A percentile compares a stretch with the other conserved stretches of the same genome.
Conservation (phyloP, 1,140 invertebrate species). For the Aphelenchoides besseyi region DNA sequence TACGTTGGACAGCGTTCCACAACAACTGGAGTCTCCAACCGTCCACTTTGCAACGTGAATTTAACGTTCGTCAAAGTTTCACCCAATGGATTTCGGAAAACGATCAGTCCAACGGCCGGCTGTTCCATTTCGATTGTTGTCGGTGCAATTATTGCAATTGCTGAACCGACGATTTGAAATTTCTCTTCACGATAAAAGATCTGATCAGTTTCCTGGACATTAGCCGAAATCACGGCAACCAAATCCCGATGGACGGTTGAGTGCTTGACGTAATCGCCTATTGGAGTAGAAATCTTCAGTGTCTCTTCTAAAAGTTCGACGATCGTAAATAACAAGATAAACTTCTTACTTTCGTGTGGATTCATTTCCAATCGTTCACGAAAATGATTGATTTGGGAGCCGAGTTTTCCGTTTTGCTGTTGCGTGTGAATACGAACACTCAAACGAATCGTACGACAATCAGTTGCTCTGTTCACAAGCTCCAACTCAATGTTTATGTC, state of each 20-base stretch:
- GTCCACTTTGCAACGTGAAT: neutral
- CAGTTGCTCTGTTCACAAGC: neutral
- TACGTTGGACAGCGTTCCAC: neutral
- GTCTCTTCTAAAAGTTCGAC: neutral
- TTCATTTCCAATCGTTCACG: neutral
- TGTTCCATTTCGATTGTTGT: neutral
- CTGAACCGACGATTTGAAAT: neutral
- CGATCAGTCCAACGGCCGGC: neutral
- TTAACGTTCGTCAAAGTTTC: conserved; percentile 6
- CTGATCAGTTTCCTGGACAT: neutral
- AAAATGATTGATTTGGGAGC: conserved; percentile 1
- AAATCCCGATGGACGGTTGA: neutral
- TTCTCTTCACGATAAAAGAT: conserved; percentile 10
- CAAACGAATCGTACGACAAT: neutral
- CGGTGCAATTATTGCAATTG: conserved; percentile 6
- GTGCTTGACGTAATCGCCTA: neutral
- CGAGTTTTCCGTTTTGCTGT: neutral
- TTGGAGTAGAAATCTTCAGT: conserved; percentile 1
- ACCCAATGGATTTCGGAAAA: neutral
- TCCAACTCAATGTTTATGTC: neutral
- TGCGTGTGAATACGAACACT: neutral
- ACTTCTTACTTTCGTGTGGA: neutral
- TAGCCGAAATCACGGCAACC: neutral
- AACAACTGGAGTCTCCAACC: neutral
- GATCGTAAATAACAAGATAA: neutral